Conservation (phyloP, 2,888 invertebrate genomes). For the Conus canariensis region DNA sequence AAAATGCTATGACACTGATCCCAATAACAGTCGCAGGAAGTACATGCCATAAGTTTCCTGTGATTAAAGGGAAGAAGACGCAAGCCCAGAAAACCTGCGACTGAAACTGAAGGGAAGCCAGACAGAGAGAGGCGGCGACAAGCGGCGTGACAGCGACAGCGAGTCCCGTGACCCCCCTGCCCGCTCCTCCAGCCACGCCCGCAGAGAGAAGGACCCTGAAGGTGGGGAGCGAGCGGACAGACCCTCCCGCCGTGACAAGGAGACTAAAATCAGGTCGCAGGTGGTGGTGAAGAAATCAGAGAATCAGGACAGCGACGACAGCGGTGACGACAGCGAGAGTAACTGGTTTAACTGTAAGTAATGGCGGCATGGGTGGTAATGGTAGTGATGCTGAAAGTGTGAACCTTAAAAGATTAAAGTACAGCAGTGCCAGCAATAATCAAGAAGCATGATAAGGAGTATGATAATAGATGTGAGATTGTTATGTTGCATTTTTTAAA, state of each 20-base stretch:
- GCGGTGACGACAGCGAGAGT: constrained; percentile 54
- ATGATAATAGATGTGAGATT: no score
- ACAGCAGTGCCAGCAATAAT: no score
- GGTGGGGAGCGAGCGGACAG: constrained; percentile 39
- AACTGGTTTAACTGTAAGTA: constrained; percentile 53
- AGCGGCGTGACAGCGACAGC: constrained; percentile 59
- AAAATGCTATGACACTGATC: no score
- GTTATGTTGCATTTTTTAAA: no score
- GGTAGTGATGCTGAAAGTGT: no score
- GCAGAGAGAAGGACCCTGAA: constrained; percentile 56
- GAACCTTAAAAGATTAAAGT: not conserved
- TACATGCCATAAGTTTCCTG: no score
- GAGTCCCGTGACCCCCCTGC: constrained; percentile 45
- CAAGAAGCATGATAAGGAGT: no score
- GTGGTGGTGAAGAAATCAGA: constrained; percentile 57
- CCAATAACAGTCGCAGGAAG: no score
- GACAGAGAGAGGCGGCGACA: constrained; percentile 41
- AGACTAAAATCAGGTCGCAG: constrained; percentile 59
- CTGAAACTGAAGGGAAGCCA: constrained; percentile 60
- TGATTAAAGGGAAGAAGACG: constrained; percentile 54
- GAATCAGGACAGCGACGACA: constrained; percentile 57
- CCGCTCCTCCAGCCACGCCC: constrained; percentile 46
- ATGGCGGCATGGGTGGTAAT: not conserved
- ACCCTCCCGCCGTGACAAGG: constrained; percentile 54
- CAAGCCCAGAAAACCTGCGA: constrained; percentile 64